Conservation (phyloP, 2,888 invertebrate species). For the Diogma glabrata region DNA sequence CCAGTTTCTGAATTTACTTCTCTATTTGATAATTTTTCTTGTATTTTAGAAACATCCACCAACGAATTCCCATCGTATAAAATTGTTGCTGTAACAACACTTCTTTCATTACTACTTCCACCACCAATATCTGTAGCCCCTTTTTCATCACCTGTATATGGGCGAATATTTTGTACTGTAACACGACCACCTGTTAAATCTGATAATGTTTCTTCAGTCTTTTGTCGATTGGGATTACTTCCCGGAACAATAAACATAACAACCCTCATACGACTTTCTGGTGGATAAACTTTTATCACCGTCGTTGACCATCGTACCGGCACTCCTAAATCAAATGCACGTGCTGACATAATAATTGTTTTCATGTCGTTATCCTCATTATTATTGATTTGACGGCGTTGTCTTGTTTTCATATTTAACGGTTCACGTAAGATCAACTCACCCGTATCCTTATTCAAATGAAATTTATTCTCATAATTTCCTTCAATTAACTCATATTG, state of each 20-base stretch:
- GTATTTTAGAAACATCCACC: slow-evolving; percentile 60
- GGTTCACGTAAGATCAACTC: slow-evolving; percentile 51
- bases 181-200: slow-evolving; percentile 71
- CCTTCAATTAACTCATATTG: slow-evolving; percentile 73
- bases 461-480: slow-evolving; percentile 62
- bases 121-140: slow-evolving; percentile 43
- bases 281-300: slow-evolving; percentile 64
- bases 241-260: slow-evolving; percentile 77
- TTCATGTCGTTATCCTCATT: slow-evolving; percentile 41
- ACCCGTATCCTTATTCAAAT: slow-evolving; percentile 64
- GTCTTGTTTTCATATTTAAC: slow-evolving; percentile 24
- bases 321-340: slow-evolving; percentile 76
- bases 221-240: slow-evolving; percentile 56
- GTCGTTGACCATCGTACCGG: slow-evolving; percentile 64
- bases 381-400: slow-evolving; percentile 40
- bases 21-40: slow-evolving; percentile 44
- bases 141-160: slow-evolving; percentile 46
- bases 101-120: slow-evolving; percentile 46
- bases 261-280: slow-evolving; percentile 60
- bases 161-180: slow-evolving; percentile 59
- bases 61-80: slow-evolving; percentile 52
- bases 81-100: slow-evolving; percentile 60
- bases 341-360: slow-evolving; percentile 51
- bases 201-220: slow-evolving; percentile 62
- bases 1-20: slow-evolving; percentile 19